Conservation (phyloP, 2,888 invertebrate genomes). For the Netelia melanura region DNA sequence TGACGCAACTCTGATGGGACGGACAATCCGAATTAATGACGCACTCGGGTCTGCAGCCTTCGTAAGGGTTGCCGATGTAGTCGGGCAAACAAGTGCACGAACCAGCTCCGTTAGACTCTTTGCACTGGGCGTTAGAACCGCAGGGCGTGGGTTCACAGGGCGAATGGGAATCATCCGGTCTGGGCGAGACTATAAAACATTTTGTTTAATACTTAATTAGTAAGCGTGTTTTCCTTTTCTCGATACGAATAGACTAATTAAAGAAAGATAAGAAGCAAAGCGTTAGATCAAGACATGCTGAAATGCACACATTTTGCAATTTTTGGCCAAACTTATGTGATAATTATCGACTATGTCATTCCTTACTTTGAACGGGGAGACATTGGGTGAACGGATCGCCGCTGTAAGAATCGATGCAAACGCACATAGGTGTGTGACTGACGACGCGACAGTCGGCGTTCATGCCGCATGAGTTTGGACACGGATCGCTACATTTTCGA, state of each 20-base stretch:
- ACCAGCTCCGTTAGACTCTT: constrained; percentile 85
- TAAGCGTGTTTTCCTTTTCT: not conserved
- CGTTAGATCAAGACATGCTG: constrained; percentile 3
- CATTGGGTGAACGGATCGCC: constrained; percentile 89
- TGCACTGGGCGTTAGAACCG: constrained; percentile 88
- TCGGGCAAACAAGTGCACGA: constrained; percentile 87
- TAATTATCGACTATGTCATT: too few relatives aligned
- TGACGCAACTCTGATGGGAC: constrained; percentile 89
- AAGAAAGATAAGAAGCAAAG: constrained; percentile 7
- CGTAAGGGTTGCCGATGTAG: constrained; percentile 89
- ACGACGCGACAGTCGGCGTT: constrained; percentile 91
- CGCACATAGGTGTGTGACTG: constrained; percentile 91
- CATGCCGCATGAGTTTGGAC: constrained; percentile 89
- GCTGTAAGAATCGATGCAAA: constrained; percentile 86
- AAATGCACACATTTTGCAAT: not conserved
- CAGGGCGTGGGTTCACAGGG: constrained; percentile 89
- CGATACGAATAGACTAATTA: not conserved
- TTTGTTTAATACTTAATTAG: constrained; percentile 59
- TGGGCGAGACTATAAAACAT: constrained; percentile 67
- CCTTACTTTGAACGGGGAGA: constrained; percentile 86
- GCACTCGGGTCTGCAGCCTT: constrained; percentile 92
- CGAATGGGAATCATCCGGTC: constrained; percentile 75
- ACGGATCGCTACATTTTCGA: constrained; percentile 92
- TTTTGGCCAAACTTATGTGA: not conserved
- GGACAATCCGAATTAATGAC: constrained; percentile 92